A percentile compares a stretch with the other conserved stretches of the same genome.
These are phyloP conservation scores for Ichneumon xanthorius DNA, from an alignment of 2,888 invertebrate species.

Conservation along the genomic window DNA sequence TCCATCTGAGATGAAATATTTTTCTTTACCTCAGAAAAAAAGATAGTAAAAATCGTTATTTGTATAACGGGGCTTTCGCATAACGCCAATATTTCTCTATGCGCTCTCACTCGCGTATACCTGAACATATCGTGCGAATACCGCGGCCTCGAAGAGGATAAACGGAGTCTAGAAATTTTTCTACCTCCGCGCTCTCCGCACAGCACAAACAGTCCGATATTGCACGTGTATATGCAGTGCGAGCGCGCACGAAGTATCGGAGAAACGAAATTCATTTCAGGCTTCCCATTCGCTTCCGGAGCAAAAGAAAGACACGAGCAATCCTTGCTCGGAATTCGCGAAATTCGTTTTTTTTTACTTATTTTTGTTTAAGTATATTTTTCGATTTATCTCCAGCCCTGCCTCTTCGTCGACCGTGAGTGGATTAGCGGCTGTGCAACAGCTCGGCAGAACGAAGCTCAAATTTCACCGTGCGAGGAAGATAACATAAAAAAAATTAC, in stretches of 20 bases:
- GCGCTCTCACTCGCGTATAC: no score
- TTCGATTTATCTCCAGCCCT: neutral
- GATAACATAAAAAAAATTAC: neutral
- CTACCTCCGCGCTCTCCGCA: neutral
- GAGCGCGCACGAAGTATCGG: constrained; percentile 24
- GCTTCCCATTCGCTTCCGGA: neutral
- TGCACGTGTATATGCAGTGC: constrained; percentile 14
- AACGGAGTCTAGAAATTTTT: constrained; percentile 5
- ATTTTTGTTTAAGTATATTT: neutral
- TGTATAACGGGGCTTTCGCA: no score
- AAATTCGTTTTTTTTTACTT: neutral
- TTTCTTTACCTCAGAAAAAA: no score
- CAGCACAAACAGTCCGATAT: constrained; percentile 32
- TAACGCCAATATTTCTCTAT: no score
- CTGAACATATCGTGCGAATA: no score
- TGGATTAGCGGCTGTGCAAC: neutral
- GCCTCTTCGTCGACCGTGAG: neutral
- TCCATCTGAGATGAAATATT: no score
- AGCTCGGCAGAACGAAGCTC: no score
- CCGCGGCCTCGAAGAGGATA: neutral
- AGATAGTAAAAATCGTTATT: no score
- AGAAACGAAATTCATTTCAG: constrained; percentile 25
- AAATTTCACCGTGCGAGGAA: no score
- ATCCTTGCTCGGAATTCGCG: neutral
- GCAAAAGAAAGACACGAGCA: constrained; percentile 15